Base-by-base conservation (phyloP, 2,113 vertebrate species). In the Girardinichthys multiradiatus region DNA sequence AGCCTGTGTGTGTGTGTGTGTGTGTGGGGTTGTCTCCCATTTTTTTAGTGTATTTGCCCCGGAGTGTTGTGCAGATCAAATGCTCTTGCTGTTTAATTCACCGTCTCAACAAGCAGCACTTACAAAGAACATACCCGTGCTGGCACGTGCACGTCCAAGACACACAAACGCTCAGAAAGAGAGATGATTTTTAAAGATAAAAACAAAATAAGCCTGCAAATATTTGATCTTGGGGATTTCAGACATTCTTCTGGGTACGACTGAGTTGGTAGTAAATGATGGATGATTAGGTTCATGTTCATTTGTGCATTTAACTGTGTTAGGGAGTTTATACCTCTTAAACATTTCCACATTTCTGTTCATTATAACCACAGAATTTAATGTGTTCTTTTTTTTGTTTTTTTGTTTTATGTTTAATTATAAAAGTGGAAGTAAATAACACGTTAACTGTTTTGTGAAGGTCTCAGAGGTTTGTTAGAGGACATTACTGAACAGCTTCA, bases 31-130 rank as follows among this genome's bases (percentile, higher is more conserved):
- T 62, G 35, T 72, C 33, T 77, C 37, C 87, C 51, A 51, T 76
- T 87, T 89, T 80, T 78, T 72, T 54, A 2, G 83, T 80, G 78
- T 79, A 72, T 87, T 89, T 90, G 86, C 85, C 87, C 90, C 24
- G 45, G 73, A 88, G 92, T 91, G 85, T 81, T 88, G 85, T 89
- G 76, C 82, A 91, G 91, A 93, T 93, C 91, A 93, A 91, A 93
- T 93, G 89, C 90, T 86, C 89, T 91, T 78, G 87, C 87, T 89
- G 91, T 91, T 90, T 91, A 91, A 93, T 93, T 93, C 92, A 87
- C 84, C 86, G 58, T 92, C 90, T 89, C 91, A 89, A 90, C 92
- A 90, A 84, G 89, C 92, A 87, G 85, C 86, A 82, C 88, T 79
- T 84, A 86, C 85, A 79, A 74, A 90, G 86, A 79, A 62, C 79